A percentile compares a stretch with the other conserved stretches of the same genome.
These are phyloP conservation scores for Hafferia zeledoni DNA, from an alignment of 2,797 vertebrate species.

Conservation along the genomic window DNA sequence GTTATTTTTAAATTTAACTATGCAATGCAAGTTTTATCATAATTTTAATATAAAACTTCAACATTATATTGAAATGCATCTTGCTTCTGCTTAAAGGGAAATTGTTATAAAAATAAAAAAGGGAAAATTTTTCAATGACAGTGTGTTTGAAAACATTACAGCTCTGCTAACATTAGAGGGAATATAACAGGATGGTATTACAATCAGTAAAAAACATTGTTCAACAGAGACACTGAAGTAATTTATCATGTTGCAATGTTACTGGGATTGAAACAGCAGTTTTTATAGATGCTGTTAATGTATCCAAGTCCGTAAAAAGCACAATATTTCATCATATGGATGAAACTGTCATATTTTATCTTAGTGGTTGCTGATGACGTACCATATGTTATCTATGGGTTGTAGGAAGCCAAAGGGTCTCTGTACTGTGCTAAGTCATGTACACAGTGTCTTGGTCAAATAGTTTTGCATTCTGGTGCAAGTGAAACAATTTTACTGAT, in stretches of 20 bases:
- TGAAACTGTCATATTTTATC: neutral
- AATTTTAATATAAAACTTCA: neutral
- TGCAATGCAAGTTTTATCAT: neutral
- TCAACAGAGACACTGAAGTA: neutral
- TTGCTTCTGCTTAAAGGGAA: neutral
- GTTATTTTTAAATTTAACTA: neutral
- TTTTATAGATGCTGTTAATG: neutral
- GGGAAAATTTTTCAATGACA: neutral
- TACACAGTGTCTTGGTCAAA: neutral
- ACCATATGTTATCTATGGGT: neutral
- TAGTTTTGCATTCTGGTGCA: neutral
- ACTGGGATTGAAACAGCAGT: neutral
- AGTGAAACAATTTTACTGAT: neutral
- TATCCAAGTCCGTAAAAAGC: neutral
- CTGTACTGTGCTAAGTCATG: neutral
- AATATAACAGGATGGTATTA: neutral
- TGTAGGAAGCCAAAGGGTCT: neutral
- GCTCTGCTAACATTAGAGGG: neutral
- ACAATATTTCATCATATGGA: neutral
- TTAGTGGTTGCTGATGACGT: neutral
- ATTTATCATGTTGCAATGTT: neutral
- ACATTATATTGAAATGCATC: neutral
- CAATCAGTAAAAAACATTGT: neutral
- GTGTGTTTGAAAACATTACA: neutral
- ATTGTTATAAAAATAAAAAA: neutral